A percentile compares a stretch with the other conserved stretches of the same genome.
Evolutionary conservation across 1,140 invertebrate genomes (phyloP).

Genomic region (Dinothrombium tinctorium): DNA sequence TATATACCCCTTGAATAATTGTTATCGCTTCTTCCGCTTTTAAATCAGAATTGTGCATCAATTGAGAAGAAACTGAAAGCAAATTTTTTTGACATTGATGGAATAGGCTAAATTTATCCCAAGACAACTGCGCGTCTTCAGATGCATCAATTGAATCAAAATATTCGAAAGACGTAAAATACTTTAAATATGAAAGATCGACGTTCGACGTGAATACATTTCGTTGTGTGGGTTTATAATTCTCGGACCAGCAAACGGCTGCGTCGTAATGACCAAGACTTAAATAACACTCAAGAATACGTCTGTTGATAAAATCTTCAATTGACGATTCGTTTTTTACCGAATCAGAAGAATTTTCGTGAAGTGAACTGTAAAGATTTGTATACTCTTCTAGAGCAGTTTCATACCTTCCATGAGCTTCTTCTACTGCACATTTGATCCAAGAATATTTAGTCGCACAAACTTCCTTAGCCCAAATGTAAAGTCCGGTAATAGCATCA

Average conservation of each 20-base stretch:
- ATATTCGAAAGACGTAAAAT: too few relatives aligned
- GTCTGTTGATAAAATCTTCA: slow-evolving; percentile 16
- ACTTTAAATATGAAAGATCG: slow-evolving; percentile 1
- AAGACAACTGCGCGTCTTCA: background rate
- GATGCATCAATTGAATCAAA: background rate
- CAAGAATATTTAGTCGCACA: slow-evolving; percentile 24
- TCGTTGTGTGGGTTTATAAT: background rate
- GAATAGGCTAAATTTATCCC: background rate
- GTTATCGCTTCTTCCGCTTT: background rate
- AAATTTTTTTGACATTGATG: background rate
- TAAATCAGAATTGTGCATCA: background rate
- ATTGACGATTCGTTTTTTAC: too few relatives aligned
- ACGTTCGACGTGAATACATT: background rate
- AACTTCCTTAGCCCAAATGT: slow-evolving; percentile 45
- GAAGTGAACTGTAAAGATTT: background rate
- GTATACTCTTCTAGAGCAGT: slow-evolving; percentile 7
- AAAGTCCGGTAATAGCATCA: slow-evolving; percentile 58
- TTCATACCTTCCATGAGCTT: slow-evolving; percentile 43
- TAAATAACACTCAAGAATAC: slow-evolving; percentile 38
- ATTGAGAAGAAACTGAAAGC: too few relatives aligned
- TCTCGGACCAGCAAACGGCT: slow-evolving; percentile 28
- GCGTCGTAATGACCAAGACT: slow-evolving; percentile 31
- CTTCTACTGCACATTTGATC: slow-evolving; percentile 56
- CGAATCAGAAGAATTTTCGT: background rate
- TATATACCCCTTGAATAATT: background rate